Conservation (phyloP, 2,888 invertebrate genomes). For the Melanchra persicariae region DNA sequence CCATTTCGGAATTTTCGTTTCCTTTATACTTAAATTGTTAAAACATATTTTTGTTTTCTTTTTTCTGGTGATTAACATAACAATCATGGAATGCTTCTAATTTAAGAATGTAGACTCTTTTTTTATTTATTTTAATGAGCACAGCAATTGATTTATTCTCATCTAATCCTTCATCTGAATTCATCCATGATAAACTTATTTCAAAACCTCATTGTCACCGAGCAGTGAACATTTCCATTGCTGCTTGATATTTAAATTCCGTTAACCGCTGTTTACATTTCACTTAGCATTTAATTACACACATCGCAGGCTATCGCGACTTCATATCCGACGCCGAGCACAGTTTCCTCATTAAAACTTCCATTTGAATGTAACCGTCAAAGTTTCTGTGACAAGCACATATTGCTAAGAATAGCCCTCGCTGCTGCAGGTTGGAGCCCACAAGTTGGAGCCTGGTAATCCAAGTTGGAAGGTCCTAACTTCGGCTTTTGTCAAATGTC, state of each 20-base stretch:
- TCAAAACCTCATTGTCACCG: slow-evolving; percentile 3
- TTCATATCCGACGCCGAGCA: slow-evolving; percentile 29
- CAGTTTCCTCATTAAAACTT: slow-evolving; percentile 65
- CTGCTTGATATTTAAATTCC: slow-evolving; percentile 27
- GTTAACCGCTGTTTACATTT: slow-evolving; percentile 37
- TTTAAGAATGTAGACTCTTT: background rate
- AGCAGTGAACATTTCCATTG: background rate
- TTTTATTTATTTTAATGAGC: background rate
- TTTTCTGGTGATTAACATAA: slow-evolving; percentile 33
- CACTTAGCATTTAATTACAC: slow-evolving; percentile 50
- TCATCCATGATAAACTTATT: background rate
- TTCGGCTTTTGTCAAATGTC: slow-evolving; percentile 63
- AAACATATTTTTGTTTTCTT: no score
- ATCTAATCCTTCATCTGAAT: background rate
- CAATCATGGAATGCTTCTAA: background rate
- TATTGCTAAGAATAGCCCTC: slow-evolving; percentile 58
- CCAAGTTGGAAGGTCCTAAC: slow-evolving; percentile 59
- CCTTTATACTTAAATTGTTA: background rate
- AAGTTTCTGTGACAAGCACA: slow-evolving; percentile 58
- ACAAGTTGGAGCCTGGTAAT: slow-evolving; percentile 58
- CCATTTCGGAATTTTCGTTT: slow-evolving; percentile 40
- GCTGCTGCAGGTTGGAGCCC: slow-evolving; percentile 45
- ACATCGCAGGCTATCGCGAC: slow-evolving; percentile 31
- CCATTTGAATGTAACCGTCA: slow-evolving; percentile 53
- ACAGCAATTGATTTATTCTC: background rate